Base-by-base conservation (phyloP, 1,140 invertebrate genomes). In the Rhizoglyphus robini region DNA sequence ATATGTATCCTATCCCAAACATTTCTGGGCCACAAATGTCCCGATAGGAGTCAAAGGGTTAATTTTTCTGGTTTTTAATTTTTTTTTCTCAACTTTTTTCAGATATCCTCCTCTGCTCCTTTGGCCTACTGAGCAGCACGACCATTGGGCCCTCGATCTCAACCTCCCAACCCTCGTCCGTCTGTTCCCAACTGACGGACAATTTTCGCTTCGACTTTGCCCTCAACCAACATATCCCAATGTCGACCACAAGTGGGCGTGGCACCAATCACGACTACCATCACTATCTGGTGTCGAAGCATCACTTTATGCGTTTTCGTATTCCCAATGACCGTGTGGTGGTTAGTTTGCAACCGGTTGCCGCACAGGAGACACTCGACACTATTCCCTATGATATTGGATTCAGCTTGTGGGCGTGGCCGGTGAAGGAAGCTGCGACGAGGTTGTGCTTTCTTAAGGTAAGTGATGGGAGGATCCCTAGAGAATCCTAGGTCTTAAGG, bases 121-220 rank as follows among this genome's bases (percentile, higher is more conserved):
- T n/a, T n/a, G n/a, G n/a, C n/a, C n/a, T n/a, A n/a, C n/a, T n/a
- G n/a, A n/a, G n/a, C n/a, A n/a, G n/a, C n/a, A n/a, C n/a, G n/a
- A n/a, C n/a, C n/a, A n/a, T n/a, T n/a, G n/a, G n/a, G n/a, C n/a
- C n/a, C n/a, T n/a, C n/a, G n/a, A n/a, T n/a, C n/a, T n/a, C n/a
- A n/a, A n/a, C n/a, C n/a, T n/a, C n/a, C n/a, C n/a, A n/a, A n/a
- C n/a, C n/a, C n/a, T n/a, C n/a, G n/a, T n/a, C n/a, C n/a, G n/a
- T n/a, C n/a, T 60, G 58, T 46, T 23, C 3, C 13, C 27, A 15
- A n/a, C 27, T 60, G 8, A 60, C 15, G 13, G 27, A 29, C 8
- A 32, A 32, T 23, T 60, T 29, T 60, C 15, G 58, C 29, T 60
- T 60, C 27, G 30, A 60, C 27, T 60, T 60, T 60, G 58, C 58